Percentiles rank a stretch among this genome's conserved stretches.
phyloP scores from a whole-genome alignment of 1,140 invertebrate species.

The Drosophila eugracilis region DNA sequence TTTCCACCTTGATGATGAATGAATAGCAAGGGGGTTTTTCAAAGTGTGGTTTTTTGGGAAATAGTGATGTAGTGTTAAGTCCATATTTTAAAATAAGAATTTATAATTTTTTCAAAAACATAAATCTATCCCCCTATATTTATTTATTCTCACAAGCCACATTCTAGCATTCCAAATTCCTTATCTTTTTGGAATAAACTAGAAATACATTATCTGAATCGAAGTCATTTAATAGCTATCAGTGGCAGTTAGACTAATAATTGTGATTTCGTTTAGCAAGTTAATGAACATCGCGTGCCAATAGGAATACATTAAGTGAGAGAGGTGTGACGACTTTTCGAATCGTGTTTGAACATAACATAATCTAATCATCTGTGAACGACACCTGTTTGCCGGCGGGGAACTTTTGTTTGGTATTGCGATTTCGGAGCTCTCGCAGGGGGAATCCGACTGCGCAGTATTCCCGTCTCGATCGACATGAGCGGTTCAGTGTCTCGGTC shows the following conservation, averaged over 20 bases:
- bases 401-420: constrained; percentile 29
- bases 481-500: constrained; percentile 8
- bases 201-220: neutral
- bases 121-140: too few species aligned
- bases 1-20: neutral
- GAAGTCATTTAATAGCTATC: neutral
- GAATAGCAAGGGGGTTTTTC: neutral
- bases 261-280: neutral
- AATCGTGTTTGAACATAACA: neutral
- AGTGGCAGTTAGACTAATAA: neutral
- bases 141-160: too few species aligned
- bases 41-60: too few species aligned
- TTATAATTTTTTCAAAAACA: too few species aligned
- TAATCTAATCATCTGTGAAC: constrained; percentile 52
- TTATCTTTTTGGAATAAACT: neutral
- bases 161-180: too few species aligned
- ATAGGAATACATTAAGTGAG: neutral
- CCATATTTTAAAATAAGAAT: too few species aligned
- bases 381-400: constrained; percentile 30
- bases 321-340: constrained; percentile 23
- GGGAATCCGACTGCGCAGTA: constrained; percentile 37
- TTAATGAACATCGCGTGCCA: neutral
- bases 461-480: constrained; percentile 39
- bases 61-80: too few species aligned
- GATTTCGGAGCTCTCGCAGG: constrained; percentile 1